Evolutionary conservation across 1,140 invertebrate genomes (phyloP).

Genomic region (Platyscapa corneri): DNA sequence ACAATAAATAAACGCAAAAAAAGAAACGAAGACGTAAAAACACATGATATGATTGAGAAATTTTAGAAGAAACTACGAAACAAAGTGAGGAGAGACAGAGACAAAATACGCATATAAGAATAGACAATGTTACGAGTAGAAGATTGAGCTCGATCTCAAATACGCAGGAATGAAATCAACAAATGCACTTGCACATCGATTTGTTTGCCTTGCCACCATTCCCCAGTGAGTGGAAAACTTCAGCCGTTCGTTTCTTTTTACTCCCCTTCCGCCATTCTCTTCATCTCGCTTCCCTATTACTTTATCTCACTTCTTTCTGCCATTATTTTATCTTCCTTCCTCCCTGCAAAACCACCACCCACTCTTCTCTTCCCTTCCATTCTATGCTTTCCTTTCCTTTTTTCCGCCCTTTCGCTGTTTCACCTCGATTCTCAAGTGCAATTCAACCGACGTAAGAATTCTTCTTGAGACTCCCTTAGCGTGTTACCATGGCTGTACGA

Average conservation of each 20-base stretch:
- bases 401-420: slow-evolving; percentile 57
- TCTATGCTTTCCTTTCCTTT: slow-evolving; percentile 28
- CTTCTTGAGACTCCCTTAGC: slow-evolving; percentile 59
- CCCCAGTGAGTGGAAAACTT: slow-evolving; percentile 44
- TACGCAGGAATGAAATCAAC: slow-evolving; percentile 63
- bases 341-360: not conserved
- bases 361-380: not conserved
- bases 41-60: not conserved
- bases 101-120: slow-evolving; percentile 1
- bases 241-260: slow-evolving; percentile 16
- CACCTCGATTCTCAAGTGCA: slow-evolving; percentile 60
- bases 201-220: slow-evolving; percentile 64
- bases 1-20: not conserved
- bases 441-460: slow-evolving; percentile 64
- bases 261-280: not conserved
- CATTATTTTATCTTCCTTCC: slow-evolving; percentile 26
- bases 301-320: slow-evolving; percentile 13
- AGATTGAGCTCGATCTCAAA: slow-evolving; percentile 55
- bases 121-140: slow-evolving; percentile 47
- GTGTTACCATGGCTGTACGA: slow-evolving; percentile 34
- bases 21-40: slow-evolving; percentile 27
- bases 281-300: slow-evolving; percentile 13
- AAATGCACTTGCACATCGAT: slow-evolving; percentile 68
- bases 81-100: slow-evolving; percentile 47
- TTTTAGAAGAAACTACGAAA: slow-evolving; percentile 21